Base-by-base conservation (phyloP, 2,888 invertebrate genomes). In the Rhyacophila evoluta region DNA sequence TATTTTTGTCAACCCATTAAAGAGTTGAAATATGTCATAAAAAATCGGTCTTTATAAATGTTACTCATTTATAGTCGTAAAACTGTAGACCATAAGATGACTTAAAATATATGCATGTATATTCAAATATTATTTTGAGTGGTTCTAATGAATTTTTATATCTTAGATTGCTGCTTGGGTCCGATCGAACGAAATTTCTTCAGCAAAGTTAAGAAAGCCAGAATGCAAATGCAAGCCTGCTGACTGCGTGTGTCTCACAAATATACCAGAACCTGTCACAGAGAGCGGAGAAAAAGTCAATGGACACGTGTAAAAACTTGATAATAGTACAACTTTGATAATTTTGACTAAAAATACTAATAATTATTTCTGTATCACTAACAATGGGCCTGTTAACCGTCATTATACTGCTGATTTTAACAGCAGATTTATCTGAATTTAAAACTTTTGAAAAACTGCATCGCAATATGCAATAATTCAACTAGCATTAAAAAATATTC, bases 121-220 rank as follows among this genome's bases (percentile, higher is more conserved):
- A 8, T 37, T 6, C 10, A 37, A 37, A 6, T 37, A n/a, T n/a
- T n/a, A n/a, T n/a, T n/a, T n/a, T n/a, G n/a, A n/a, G n/a, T n/a
- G 29, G 6, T 33, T 33, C 2, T 33, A 33, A 33, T 33, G 6
- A 33, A 4, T 33, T 4, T 33, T 33, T 33, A 33, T 33, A 33
- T 33, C 87, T 6, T 86, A 90, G 90, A 84, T 90, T 85, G 89
- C 89, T 74, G 86, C 89, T 0, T 90, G 90, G 90, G 89, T 90
- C 55, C 89, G 89, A 82, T 88, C 89, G 83, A 90, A 90, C 83
- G 89, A 90, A 70, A 79, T 90, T 4, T 89, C 89, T 73, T 89
- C 90, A 0, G 89, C 89, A 2, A 87, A 87, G 68, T 86, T 90
- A 1, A 86, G 90, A 12, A 82, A 81, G 33, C 75, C 72, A 2